These are phyloP conservation scores for Plebejus anna DNA, from an alignment of 2,888 invertebrate genomes.

Conservation along the genomic window DNA sequence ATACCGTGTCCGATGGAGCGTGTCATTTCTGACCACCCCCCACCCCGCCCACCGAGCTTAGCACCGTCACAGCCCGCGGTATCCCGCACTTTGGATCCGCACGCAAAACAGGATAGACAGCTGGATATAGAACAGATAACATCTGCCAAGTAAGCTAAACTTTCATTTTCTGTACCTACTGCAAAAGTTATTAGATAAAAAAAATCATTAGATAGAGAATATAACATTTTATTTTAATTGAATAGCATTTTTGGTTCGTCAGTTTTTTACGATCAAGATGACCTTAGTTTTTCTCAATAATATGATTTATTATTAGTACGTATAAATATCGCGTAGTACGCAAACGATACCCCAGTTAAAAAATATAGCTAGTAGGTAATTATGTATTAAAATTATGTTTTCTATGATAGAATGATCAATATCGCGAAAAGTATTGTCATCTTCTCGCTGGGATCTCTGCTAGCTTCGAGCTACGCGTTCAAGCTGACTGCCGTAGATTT, in stretches of 20 bases:
- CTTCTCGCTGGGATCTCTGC: not conserved
- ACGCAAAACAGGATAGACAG: not conserved
- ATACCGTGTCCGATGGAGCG: not conserved
- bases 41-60: constrained; percentile 2
- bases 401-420: not conserved
- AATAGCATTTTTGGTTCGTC: too few relatives aligned
- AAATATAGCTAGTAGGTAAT: too few relatives aligned
- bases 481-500: constrained; percentile 2
- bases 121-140: not conserved
- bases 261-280: too few relatives aligned
- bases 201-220: too few relatives aligned
- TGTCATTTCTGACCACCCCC: constrained; percentile 10
- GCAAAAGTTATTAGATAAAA: not conserved
- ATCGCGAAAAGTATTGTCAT: not conserved
- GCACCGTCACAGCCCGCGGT: not conserved
- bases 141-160: not conserved
- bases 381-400: too few relatives aligned
- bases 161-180: not conserved
- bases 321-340: too few relatives aligned
- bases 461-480: not conserved
- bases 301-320: too few relatives aligned
- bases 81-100: not conserved
- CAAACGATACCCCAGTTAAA: too few relatives aligned
- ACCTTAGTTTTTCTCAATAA: too few relatives aligned
- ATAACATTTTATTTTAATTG: too few relatives aligned